phyloP scores from a whole-genome alignment of 2,888 invertebrate genomes.

The Conomelus anceps region DNA sequence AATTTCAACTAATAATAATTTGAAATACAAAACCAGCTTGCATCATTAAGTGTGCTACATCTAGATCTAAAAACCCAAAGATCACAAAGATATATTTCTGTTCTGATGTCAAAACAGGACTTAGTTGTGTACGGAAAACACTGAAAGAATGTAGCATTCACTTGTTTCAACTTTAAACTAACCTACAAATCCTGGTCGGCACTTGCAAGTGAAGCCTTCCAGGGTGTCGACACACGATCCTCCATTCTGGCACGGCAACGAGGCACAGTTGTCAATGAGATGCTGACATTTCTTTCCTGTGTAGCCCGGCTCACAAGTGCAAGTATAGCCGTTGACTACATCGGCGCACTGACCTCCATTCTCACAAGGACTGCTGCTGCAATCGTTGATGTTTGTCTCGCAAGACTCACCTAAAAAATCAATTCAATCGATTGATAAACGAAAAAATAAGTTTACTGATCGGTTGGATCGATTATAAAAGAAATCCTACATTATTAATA shows the following conservation, averaged over 20 bases:
- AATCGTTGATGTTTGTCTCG: conserved; percentile 88
- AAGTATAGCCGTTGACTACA: conserved; percentile 72
- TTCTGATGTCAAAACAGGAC: neutral
- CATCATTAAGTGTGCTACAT: too few species aligned
- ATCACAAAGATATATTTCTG: too few species aligned
- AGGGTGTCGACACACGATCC: conserved; percentile 80
- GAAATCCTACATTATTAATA: neutral
- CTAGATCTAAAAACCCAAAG: too few species aligned
- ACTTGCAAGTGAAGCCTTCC: conserved; percentile 87
- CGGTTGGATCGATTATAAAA: neutral
- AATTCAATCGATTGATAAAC: neutral
- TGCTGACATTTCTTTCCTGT: conserved; percentile 92
- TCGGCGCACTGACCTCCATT: conserved; percentile 92
- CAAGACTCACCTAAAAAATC: conserved; percentile 55
- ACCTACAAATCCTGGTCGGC: conserved; percentile 83
- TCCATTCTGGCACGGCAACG: conserved; percentile 86
- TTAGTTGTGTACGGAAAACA: too few species aligned
- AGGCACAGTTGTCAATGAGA: conserved; percentile 84
- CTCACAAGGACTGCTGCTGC: conserved; percentile 78
- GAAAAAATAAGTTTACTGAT: neutral
- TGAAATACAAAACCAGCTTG: too few species aligned
- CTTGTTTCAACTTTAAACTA: conserved; percentile 29
- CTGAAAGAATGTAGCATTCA: too few species aligned
- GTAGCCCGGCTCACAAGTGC: conserved; percentile 88
- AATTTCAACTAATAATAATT: too few species aligned